phyloP scores from a whole-genome alignment of 2,888 invertebrate species.

The Epistrophe grossulariae region DNA sequence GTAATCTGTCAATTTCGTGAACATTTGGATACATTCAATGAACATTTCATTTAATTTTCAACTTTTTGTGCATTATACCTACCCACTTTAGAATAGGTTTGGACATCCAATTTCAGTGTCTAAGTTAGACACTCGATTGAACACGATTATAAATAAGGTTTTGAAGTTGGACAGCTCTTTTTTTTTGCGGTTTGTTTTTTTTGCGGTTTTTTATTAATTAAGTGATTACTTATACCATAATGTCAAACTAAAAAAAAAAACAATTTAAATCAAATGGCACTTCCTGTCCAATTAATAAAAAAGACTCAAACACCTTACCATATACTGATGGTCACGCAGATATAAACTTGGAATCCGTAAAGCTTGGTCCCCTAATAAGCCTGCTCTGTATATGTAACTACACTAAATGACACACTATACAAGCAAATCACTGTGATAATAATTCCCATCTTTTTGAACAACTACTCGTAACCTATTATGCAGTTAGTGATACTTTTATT shows the following conservation, averaged over 20 bases:
- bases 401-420: background rate
- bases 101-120: too few relatives aligned
- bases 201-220: background rate
- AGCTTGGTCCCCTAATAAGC: background rate
- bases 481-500: conserved; percentile 18
- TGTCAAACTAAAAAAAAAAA: background rate
- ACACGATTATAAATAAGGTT: too few relatives aligned
- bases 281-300: conserved; percentile 22
- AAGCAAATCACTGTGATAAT: conserved; percentile 45
- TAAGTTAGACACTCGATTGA: too few relatives aligned
- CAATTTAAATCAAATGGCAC: background rate
- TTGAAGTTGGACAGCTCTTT: too few relatives aligned
- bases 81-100: too few relatives aligned
- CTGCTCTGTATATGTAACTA: background rate
- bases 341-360: background rate
- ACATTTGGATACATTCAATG: too few relatives aligned
- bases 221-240: background rate
- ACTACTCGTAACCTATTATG: background rate
- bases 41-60: too few relatives aligned
- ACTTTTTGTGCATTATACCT: too few relatives aligned
- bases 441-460: conserved; percentile 30
- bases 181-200: too few relatives aligned
- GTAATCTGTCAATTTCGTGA: too few relatives aligned
- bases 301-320: conserved; percentile 14
- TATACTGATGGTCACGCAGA: background rate